Percentiles rank a stretch among this genome's conserved stretches.
Conservation (phyloP, 2,888 invertebrate genomes). For the Lasioglossum marginatum region DNA sequence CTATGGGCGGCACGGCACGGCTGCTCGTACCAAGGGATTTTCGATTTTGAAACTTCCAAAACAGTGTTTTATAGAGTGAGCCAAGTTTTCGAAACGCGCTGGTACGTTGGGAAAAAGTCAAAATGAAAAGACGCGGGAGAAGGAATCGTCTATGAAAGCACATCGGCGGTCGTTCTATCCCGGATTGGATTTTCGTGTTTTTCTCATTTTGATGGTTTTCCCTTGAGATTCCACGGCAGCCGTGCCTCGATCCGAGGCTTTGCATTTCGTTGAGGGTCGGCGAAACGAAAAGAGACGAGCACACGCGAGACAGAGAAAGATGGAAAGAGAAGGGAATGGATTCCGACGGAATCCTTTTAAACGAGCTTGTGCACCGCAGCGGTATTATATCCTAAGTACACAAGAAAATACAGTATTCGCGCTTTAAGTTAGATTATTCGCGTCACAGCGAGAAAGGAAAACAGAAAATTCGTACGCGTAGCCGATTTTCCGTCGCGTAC, state of each 20-base stretch:
- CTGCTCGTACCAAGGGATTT: background rate
- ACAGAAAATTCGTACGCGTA: constrained; percentile 34
- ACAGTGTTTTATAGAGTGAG: background rate
- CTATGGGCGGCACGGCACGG: background rate
- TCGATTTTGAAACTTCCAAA: background rate
- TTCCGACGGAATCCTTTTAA: constrained; percentile 54
- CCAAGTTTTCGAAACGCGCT: background rate
- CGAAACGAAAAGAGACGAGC: background rate
- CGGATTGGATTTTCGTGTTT: background rate
- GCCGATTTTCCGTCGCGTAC: constrained; percentile 24
- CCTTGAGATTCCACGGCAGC: constrained; percentile 4
- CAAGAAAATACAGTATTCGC: constrained; percentile 65
- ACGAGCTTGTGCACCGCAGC: constrained; percentile 63
- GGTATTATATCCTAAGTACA: constrained; percentile 66
- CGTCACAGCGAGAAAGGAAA: constrained; percentile 28
- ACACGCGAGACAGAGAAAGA: background rate
- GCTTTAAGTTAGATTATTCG: constrained; percentile 62
- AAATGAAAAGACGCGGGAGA: background rate
- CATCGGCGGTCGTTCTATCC: constrained; percentile 1
- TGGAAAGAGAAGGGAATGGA: constrained; percentile 32
- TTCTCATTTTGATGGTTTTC: background rate
- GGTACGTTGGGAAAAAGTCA: background rate
- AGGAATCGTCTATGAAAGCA: background rate
- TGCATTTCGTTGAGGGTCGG: constrained; percentile 5
- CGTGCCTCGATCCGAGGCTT: background rate